Evolutionary conservation across 35 echinoderm and acorn worm genomes (phyloP), one percentile per base, ranked within the genome.

Genomic region (Anneissia japonica): DNA sequence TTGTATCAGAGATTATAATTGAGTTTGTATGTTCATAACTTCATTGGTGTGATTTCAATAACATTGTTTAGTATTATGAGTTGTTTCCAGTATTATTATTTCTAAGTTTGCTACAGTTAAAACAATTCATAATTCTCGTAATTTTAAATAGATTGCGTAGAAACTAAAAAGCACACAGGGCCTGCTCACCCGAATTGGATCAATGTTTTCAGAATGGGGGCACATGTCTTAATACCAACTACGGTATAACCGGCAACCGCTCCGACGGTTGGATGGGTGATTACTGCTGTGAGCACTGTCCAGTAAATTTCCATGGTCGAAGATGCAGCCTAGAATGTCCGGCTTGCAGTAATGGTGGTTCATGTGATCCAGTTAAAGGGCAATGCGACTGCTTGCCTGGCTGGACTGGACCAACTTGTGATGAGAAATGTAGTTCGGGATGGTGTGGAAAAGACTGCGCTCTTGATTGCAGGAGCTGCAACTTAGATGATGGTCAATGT

Each of bases 251-350:
- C 0, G 90, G 92, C 76, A 37, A 14, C 17, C 90, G 92, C 46
- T 45, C 16, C 35, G 39, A 78, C 37, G 92, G 92, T 46, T 93
- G 92, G 92, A 80, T 74, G 1, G 88, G 88, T 32, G 56, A 39
- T 26, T 76, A 38, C 30, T 94, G 92, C 74, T 37, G 84, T 31
- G 56, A 89, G 4, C 77, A 76, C n/a, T 94, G 88, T 76, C 84
- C 46, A 32, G 6, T 64, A 33, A 35, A 19, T 23, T 31, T 31
- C 32, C 64, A 83, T 26, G 51, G 51, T 64, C 19, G 1, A 64
- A 23, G 21, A 2, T 64, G 51, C 19, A 9, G 21, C 11, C 51
- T 19, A 9, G 21, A 64, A 12, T 64, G 51, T 64, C 51, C 51
- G 19, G 21, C 1, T 64, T 64, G 51, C 26, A 64, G 19, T 23